Evolutionary conservation across 2,888 invertebrate species (phyloP).

Genomic region (Amiota mariae): DNA sequence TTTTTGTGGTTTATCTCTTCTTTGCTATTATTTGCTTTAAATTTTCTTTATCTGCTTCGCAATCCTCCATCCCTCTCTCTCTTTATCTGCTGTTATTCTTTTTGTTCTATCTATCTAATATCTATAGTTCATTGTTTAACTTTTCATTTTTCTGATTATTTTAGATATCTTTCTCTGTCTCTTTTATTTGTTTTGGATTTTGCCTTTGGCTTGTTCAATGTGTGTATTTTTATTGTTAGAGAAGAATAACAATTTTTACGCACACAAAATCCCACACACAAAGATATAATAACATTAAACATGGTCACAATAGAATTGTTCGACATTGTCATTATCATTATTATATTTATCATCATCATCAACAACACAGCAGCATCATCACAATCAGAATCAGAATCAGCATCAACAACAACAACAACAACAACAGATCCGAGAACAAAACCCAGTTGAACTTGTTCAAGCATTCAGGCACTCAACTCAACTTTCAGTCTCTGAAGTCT

Average conservation of each 20-base stretch:
- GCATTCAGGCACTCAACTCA: background rate
- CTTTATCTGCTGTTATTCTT: too few species aligned
- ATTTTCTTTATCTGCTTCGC: too few species aligned
- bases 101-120: background rate
- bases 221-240: background rate
- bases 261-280: too few species aligned
- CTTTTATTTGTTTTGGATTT: background rate
- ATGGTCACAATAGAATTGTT: too few species aligned
- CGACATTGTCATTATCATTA: background rate
- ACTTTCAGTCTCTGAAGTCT: background rate
- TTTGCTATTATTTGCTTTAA: too few species aligned
- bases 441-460: background rate
- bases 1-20: background rate
- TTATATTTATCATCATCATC: background rate
- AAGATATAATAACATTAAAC: too few species aligned
- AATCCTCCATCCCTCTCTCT: too few species aligned
- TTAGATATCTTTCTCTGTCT: background rate
- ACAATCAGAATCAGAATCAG: background rate
- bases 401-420: background rate
- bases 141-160: slow-evolving; percentile 8
- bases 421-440: background rate
- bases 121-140: slow-evolving; percentile 1
- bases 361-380: too few species aligned
- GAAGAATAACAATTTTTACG: background rate
- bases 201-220: slow-evolving; percentile 3